phyloP scores from a whole-genome alignment of 2,888 invertebrate species.

The Erpobdella octoculata region DNA sequence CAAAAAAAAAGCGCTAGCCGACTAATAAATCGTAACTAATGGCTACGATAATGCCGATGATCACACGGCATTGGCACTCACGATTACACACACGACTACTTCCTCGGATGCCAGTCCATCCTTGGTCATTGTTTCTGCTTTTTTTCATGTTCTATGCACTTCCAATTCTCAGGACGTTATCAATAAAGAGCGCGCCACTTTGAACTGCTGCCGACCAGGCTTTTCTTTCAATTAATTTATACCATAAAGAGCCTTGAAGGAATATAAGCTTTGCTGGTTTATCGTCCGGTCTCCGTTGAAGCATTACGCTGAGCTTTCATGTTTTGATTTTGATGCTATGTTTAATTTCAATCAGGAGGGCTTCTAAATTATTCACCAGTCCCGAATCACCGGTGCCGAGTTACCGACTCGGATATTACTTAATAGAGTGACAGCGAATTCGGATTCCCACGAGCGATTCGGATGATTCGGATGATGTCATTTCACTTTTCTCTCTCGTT shows the following conservation, averaged over 20 bases:
- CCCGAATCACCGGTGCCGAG: neutral
- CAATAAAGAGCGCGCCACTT: neutral
- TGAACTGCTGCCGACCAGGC: neutral
- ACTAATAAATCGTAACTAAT: no score
- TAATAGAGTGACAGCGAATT: neutral
- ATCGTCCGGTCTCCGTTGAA: neutral
- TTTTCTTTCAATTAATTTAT: constrained; percentile 8
- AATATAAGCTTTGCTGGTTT: neutral
- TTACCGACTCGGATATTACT: neutral
- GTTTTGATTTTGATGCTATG: neutral
- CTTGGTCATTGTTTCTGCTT: neutral
- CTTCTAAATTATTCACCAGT: no score
- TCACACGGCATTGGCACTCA: no score
- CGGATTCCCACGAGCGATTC: neutral
- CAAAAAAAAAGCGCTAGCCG: no score
- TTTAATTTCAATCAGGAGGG: neutral
- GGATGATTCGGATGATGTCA: neutral
- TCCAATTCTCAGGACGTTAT: neutral
- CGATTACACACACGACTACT: no score
- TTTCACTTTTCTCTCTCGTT: neutral
- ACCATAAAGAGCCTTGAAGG: neutral
- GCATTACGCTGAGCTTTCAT: constrained; percentile 4
- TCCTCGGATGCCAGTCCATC: constrained; percentile 1
- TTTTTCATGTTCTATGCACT: neutral
- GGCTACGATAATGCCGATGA: no score